A percentile compares a stretch with the other conserved stretches of the same genome.
Conservation (phyloP, 1,140 invertebrate species). For the Ruditapes philippinarum region DNA sequence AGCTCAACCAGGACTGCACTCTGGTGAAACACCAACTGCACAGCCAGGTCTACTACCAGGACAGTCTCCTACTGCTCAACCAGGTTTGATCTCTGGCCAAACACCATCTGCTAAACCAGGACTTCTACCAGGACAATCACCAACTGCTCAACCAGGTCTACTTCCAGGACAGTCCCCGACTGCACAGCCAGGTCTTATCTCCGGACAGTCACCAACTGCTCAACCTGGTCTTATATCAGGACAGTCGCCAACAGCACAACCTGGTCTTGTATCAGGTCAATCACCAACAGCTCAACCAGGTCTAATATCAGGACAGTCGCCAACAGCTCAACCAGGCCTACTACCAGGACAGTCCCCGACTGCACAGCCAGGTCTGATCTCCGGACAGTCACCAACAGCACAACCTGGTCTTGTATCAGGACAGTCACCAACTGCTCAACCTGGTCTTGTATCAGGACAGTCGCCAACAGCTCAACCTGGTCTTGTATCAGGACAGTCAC, state of each 20-base stretch:
- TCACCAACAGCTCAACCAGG: constrained; percentile 54
- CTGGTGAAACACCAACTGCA: constrained; percentile 35
- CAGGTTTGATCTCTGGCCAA: neutral
- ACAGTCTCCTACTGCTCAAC: constrained; percentile 41
- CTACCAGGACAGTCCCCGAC: neutral
- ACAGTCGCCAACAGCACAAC: constrained; percentile 19
- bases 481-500: constrained; percentile 31
- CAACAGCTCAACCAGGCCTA: constrained; percentile 38
- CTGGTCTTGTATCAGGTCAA: neutral
- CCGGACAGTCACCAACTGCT: constrained; percentile 28
- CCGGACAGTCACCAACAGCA: constrained; percentile 43
- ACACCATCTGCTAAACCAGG: constrained; percentile 1
- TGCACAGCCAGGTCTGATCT: neutral
- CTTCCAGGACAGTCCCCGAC: neutral
- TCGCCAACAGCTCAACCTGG: constrained; percentile 50
- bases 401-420: neutral
- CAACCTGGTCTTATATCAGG: neutral
- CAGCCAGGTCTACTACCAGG: constrained; percentile 43
- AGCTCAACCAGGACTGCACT: neutral
- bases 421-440: constrained; percentile 45
- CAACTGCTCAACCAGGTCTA: constrained; percentile 28
- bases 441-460: neutral
- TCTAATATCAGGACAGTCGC: constrained; percentile 19
- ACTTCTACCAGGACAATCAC: neutral
- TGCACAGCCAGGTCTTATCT: neutral